Evolutionary conservation across 1,140 invertebrate genomes (phyloP).

Genomic region (Globodera rostochiensis): DNA sequence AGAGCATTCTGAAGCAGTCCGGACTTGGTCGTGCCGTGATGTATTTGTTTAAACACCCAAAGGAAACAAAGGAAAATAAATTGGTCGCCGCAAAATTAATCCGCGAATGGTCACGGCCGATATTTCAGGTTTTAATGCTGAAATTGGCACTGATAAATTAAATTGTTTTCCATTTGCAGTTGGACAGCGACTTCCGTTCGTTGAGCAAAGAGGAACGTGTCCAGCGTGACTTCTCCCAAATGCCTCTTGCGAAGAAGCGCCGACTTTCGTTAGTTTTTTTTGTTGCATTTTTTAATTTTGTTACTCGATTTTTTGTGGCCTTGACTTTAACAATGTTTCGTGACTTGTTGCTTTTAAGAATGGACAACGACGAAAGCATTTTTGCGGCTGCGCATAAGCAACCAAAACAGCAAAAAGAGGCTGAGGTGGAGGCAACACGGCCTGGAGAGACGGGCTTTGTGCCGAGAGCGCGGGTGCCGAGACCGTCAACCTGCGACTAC

Average conservation of each 20-base stretch:
- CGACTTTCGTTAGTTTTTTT: constrained; percentile 52
- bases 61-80: constrained; percentile 90
- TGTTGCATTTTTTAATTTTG: neutral
- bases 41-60: constrained; percentile 98
- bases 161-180: constrained; percentile 39
- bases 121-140: constrained; percentile 51
- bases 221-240: constrained; percentile 85
- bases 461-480: constrained; percentile 86
- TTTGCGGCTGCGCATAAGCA: constrained; percentile 23
- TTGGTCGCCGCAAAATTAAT: constrained; percentile 87
- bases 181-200: constrained; percentile 83
- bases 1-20: constrained; percentile 78
- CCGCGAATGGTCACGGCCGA: constrained; percentile 69
- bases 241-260: constrained; percentile 73
- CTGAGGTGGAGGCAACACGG: constrained; percentile 65
- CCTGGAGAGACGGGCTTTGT: constrained; percentile 95
- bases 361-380: constrained; percentile 39
- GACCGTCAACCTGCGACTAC: constrained; percentile 90
- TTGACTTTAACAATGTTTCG: neutral
- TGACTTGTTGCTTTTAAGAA: constrained; percentile 8
- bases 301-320: neutral
- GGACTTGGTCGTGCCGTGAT: constrained; percentile 96
- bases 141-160: neutral
- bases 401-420: constrained; percentile 35
- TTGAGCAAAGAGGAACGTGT: constrained; percentile 76